phyloP scores from a whole-genome alignment of 2,888 invertebrate genomes.

The Coremacera marginata region DNA sequence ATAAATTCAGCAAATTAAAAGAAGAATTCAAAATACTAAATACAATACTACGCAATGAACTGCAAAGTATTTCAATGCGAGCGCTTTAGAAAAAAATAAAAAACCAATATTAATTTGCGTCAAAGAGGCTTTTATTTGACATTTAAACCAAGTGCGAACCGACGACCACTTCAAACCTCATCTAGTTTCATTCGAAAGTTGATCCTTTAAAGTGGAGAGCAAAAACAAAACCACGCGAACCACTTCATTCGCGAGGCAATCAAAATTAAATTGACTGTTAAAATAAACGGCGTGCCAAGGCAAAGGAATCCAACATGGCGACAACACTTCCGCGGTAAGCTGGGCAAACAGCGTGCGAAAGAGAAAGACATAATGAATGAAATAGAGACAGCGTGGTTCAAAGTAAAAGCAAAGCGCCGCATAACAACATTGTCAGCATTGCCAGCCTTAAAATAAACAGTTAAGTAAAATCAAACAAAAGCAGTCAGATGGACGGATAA shows the following conservation, averaged over 20 bases:
- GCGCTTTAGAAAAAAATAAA: not conserved
- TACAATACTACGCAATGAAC: too few relatives aligned
- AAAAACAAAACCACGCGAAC: slow-evolving; percentile 23
- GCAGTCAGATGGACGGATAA: not conserved
- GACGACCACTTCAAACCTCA: slow-evolving; percentile 20
- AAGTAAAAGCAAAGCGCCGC: not conserved
- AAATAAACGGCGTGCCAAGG: slow-evolving; percentile 25
- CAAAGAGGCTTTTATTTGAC: not conserved
- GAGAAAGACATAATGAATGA: not conserved
- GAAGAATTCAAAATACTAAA: too few relatives aligned
- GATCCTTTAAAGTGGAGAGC: not conserved
- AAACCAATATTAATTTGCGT: slow-evolving; percentile 8
- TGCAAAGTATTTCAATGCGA: not conserved
- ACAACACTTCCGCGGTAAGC: not conserved
- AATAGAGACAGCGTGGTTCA: not conserved
- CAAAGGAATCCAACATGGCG: not conserved
- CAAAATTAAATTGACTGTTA: slow-evolving; percentile 34
- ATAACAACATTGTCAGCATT: not conserved
- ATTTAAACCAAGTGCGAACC: not conserved
- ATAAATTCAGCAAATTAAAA: too few relatives aligned
- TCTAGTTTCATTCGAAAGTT: slow-evolving; percentile 8
- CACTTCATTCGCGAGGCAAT: slow-evolving; percentile 13
- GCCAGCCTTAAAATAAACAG: not conserved
- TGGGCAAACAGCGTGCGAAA: not conserved
- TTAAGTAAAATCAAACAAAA: not conserved